These are phyloP conservation scores for Chalcis sispes DNA, from an alignment of 2,888 invertebrate species.

Conservation along the genomic window DNA sequence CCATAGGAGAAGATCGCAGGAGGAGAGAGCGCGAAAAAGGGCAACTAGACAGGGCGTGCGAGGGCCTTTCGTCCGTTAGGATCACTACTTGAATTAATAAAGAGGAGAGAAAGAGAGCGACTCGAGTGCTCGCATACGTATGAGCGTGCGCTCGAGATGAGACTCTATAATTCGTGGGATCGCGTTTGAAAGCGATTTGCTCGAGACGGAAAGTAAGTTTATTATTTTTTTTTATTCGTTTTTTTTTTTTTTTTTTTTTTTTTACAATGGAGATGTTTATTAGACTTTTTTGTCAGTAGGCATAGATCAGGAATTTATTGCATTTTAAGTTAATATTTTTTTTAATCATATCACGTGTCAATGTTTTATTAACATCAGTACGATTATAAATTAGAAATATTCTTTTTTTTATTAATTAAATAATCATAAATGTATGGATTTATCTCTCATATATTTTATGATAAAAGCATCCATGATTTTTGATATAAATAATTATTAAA, in stretches of 20 bases:
- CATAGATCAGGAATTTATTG: no score
- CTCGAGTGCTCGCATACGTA: background rate
- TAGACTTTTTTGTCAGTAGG: no score
- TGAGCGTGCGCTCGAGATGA: background rate
- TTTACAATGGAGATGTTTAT: background rate
- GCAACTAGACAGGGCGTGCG: no score
- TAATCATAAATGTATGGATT: background rate
- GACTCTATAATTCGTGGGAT: constrained; percentile 1
- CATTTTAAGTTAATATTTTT: no score
- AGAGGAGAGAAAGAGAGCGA: constrained; percentile 39
- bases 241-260: background rate
- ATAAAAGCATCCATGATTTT: no score
- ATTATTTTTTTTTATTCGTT: background rate
- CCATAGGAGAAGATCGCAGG: background rate
- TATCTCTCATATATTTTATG: background rate
- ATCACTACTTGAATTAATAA: constrained; percentile 58
- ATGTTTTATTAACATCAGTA: no score
- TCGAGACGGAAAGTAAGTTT: background rate
- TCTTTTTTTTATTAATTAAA: no score
- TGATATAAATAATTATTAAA: no score
- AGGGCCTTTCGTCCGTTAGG: constrained; percentile 42
- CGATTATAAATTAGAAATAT: no score
- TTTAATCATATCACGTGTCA: no score
- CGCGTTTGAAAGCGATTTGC: constrained; percentile 28
- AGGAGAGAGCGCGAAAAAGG: constrained; percentile 42